Percentiles rank a stretch among this genome's conserved stretches.
These are phyloP conservation scores for Bothrops jararaca DNA, from an alignment of 2,113 vertebrate genomes.

Conservation along the genomic window DNA sequence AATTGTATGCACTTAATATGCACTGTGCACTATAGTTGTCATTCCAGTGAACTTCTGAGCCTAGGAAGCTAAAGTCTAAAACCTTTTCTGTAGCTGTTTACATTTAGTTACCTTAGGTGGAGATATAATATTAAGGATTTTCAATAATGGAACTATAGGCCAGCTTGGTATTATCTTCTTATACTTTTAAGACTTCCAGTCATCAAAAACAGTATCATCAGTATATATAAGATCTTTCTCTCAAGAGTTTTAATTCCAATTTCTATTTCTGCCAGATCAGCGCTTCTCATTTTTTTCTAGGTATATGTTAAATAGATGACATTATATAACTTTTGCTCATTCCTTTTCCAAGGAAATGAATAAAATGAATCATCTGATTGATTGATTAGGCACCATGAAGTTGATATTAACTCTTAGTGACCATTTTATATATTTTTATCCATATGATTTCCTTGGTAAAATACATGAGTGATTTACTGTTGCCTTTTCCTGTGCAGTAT, in stretches of 20 bases:
- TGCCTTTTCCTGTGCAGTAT: neutral
- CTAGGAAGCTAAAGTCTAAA: neutral
- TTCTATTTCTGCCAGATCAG: neutral
- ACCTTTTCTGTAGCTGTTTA: neutral
- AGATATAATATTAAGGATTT: neutral
- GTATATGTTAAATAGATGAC: neutral
- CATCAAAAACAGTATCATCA: neutral
- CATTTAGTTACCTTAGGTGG: neutral
- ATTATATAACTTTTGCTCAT: neutral
- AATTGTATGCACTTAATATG: neutral
- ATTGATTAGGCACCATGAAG: neutral
- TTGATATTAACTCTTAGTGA: neutral
- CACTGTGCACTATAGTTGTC: neutral
- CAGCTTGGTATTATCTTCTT: neutral
- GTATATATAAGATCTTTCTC: neutral
- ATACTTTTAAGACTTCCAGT: neutral
- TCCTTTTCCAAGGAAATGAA: neutral
- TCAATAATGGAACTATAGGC: neutral
- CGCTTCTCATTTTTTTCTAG: neutral
- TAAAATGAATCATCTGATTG: neutral
- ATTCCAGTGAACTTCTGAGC: neutral
- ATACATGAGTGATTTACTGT: neutral
- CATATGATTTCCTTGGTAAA: neutral
- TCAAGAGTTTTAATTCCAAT: neutral
- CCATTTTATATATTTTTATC: neutral